These are phyloP conservation scores for Thinocorus orbignyianus DNA, from an alignment of 2,113 vertebrate genomes.

Conservation along the genomic window DNA sequence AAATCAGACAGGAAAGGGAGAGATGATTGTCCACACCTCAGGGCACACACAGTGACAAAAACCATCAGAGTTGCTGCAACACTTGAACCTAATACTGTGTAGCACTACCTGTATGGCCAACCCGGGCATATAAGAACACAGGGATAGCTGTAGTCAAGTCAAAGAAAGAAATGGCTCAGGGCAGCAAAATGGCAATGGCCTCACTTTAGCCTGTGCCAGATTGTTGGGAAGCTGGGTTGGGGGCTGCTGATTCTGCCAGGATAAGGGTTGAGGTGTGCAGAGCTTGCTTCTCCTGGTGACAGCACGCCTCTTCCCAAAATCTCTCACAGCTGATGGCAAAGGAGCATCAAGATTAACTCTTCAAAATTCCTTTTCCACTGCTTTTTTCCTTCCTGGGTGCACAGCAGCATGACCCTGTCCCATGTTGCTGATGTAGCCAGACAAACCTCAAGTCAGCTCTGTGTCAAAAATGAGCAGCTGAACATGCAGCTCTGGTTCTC, in stretches of 20 bases:
- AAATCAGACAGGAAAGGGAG: neutral
- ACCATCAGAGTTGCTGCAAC: neutral
- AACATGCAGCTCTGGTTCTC: neutral
- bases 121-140: accelerated
- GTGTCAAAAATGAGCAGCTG: neutral
- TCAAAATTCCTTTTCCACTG: neutral
- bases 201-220: neutral
- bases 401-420: neutral
- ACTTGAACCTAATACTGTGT: neutral
- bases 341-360: neutral
- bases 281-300: neutral
- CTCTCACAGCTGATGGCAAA: neutral
- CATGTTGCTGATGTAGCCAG: neutral
- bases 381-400: neutral
- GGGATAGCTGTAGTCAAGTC: neutral
- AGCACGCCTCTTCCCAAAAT: neutral
- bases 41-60: neutral
- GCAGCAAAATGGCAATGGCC: neutral
- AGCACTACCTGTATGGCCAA: neutral
- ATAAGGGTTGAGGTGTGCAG: neutral
- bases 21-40: neutral
- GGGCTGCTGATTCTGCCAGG: neutral
- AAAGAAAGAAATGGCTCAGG: neutral
- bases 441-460: neutral
- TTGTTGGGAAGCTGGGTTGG: neutral